These are phyloP conservation scores for Antedon mediterranea DNA, from an alignment of 53 echinoderm and acorn worm species.

Conservation along the genomic window DNA sequence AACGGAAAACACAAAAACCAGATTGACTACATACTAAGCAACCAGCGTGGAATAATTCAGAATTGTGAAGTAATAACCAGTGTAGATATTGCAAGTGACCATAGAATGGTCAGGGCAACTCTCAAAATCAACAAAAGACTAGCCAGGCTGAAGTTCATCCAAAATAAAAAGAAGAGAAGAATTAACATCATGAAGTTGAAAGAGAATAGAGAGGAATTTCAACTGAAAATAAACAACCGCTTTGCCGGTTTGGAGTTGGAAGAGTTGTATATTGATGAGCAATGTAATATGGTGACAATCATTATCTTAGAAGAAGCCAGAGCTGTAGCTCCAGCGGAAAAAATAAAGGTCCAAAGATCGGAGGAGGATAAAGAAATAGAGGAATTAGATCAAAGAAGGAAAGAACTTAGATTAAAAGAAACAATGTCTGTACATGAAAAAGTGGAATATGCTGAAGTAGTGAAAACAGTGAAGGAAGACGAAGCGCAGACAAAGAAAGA, in stretches of 20 bases:
- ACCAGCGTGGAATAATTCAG: slow-evolving; percentile 3
- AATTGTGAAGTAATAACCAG: slow-evolving; percentile 9
- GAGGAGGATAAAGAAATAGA: neutral
- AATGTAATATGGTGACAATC: neutral
- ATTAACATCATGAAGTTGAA: slow-evolving; percentile 9
- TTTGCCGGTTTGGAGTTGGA: slow-evolving; percentile 6
- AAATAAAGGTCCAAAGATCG: neutral
- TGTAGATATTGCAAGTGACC: too few relatives aligned
- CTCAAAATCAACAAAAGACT: too few relatives aligned
- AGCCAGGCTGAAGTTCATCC: slow-evolving; percentile 16
- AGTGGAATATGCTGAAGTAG: too few relatives aligned
- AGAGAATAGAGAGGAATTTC: slow-evolving; percentile 11
- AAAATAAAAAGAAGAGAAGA: slow-evolving; percentile 10
- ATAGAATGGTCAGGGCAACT: too few relatives aligned
- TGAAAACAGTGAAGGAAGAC: too few relatives aligned
- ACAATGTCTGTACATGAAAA: too few relatives aligned
- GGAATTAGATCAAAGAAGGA: too few relatives aligned
- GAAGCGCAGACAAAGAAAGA: too few relatives aligned
- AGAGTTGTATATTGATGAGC: neutral
- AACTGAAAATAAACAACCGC: slow-evolving; percentile 3
- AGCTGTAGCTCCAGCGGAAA: neutral
- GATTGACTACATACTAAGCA: slow-evolving; percentile 7
- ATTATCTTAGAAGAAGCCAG: neutral
- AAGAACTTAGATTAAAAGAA: too few relatives aligned
- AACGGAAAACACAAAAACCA: neutral